phyloP scores from a whole-genome alignment of 2,113 vertebrate genomes.

The Spheniscus mendiculus region DNA sequence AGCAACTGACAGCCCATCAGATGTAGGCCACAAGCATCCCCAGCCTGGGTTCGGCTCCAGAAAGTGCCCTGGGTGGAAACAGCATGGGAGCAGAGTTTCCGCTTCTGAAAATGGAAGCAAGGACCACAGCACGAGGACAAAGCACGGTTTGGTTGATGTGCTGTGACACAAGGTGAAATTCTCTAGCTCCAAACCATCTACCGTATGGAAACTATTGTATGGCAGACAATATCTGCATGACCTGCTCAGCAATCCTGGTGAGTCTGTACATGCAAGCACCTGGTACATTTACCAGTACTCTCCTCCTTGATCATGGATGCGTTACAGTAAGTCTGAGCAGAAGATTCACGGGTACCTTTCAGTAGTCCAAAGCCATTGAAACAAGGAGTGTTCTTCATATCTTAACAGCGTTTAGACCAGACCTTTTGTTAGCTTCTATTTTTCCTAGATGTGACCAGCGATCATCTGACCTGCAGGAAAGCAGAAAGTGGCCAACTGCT shows the following conservation, averaged over 20 bases:
- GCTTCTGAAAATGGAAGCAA: not conserved
- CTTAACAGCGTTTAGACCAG: not conserved
- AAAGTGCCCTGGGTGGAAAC: not conserved
- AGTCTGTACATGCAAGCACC: not conserved
- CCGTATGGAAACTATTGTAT: not conserved
- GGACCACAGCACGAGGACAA: not conserved
- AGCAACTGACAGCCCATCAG: not conserved
- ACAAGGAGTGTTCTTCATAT: not conserved
- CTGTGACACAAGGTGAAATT: not conserved
- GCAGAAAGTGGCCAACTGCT: not conserved
- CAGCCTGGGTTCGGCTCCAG: not conserved
- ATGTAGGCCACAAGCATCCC: not conserved
- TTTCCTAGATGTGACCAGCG: not conserved
- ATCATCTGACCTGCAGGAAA: not conserved
- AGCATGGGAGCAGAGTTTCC: not conserved
- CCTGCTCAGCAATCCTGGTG: not conserved
- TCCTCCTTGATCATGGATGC: not conserved
- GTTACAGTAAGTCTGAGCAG: not conserved
- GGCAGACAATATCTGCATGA: not conserved
- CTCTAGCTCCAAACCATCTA: not conserved
- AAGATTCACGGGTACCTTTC: not conserved
- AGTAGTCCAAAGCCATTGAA: not conserved
- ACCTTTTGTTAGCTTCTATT: not conserved
- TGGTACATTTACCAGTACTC: not conserved
- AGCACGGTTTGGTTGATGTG: not conserved